Evolutionary conservation across 2,797 vertebrate genomes (phyloP), one percentile per base, ranked within the genome.

Genomic region (Sternarchorhynchus goeldii): DNA sequence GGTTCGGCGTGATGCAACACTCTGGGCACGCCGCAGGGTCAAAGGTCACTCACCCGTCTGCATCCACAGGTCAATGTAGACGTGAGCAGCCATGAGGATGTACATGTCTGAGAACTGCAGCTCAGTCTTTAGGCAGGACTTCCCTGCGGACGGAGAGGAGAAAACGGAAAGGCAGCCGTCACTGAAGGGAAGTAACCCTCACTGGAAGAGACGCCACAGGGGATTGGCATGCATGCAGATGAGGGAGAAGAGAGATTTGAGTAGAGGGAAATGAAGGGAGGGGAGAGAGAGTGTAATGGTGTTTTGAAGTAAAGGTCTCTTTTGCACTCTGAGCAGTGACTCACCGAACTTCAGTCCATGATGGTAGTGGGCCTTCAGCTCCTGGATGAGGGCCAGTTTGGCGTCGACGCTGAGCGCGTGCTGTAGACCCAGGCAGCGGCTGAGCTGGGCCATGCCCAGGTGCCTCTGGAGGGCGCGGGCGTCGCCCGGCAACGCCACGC

Each of bases 61-160:
- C 29, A 86, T 90, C 97, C 97, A 99, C 56, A 98, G 84, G 89
- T 99, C 97, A 2, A 97, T 82, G 84, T 96, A 95, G 21, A 97
- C 90, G n/a, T 99, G 97, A 83, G 96, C 95, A 4, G 93, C 97
- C 90, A 99, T 95, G 75, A 99, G 94, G 86, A 96, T 98, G 84
- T 99, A 99, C 92, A 96, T 96, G 75, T 99, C 97, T 3, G 97
- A 99, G 86, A 96, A 96, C 87, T 98, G 97, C 82, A 99, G 88
- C 88, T 99, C 97, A 17, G 97, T 99, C 93, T 99, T 99, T 91
- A 99, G 93, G 84, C 96, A 94, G 7, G 89, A 92, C 68, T 90
- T 94, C 4, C 97, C 97, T 99, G 84, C 64, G 50, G 59, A 66
- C 17, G 6, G 29, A 21, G 14, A 18, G 41, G 16, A 59, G 14